phyloP scores from a whole-genome alignment of 2,113 vertebrate genomes.

The Labrus mixtus region DNA sequence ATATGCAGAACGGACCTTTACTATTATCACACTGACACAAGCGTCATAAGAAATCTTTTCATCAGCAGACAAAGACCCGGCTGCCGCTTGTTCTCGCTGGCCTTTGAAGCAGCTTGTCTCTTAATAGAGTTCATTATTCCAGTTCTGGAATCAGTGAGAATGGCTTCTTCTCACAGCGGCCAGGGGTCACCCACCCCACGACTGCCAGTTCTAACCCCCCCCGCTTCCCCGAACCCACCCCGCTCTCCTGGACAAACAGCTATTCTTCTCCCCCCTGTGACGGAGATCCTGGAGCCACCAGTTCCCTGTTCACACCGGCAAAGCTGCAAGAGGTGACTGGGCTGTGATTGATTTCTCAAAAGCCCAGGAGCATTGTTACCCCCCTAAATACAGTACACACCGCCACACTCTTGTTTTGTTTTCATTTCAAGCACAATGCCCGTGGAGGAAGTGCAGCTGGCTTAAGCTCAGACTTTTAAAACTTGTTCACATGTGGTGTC shows the following conservation, averaged over 20 bases:
- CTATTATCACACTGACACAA: slow-evolving; percentile 59
- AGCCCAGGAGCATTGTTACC: slow-evolving; percentile 64
- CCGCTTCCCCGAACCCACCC: background rate
- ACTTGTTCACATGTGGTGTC: slow-evolving; percentile 37
- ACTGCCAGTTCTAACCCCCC: slow-evolving; percentile 45
- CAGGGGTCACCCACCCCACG: slow-evolving; percentile 71
- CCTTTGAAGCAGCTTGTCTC: slow-evolving; percentile 77
- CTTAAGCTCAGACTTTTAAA: slow-evolving; percentile 45
- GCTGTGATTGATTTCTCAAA: slow-evolving; percentile 72
- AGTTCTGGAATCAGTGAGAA: slow-evolving; percentile 69
- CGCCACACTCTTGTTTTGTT: slow-evolving; percentile 62
- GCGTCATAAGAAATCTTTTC: slow-evolving; percentile 79
- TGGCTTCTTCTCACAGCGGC: slow-evolving; percentile 73
- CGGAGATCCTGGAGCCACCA: slow-evolving; percentile 79
- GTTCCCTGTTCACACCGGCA: slow-evolving; percentile 59
- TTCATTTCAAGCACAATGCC: slow-evolving; percentile 67
- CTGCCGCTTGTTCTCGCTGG: slow-evolving; percentile 64
- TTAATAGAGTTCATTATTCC: slow-evolving; percentile 80
- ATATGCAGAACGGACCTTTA: slow-evolving; percentile 71
- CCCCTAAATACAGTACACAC: slow-evolving; percentile 61
- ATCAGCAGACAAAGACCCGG: slow-evolving; percentile 75
- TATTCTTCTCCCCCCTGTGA: slow-evolving; percentile 77
- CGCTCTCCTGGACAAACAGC: slow-evolving; percentile 71
- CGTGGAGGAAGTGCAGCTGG: slow-evolving; percentile 62
- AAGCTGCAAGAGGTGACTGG: slow-evolving; percentile 52